A percentile compares a stretch with the other conserved stretches of the same genome.
Conservation (phyloP, 2,113 vertebrate genomes). For the Mugil cephalus region DNA sequence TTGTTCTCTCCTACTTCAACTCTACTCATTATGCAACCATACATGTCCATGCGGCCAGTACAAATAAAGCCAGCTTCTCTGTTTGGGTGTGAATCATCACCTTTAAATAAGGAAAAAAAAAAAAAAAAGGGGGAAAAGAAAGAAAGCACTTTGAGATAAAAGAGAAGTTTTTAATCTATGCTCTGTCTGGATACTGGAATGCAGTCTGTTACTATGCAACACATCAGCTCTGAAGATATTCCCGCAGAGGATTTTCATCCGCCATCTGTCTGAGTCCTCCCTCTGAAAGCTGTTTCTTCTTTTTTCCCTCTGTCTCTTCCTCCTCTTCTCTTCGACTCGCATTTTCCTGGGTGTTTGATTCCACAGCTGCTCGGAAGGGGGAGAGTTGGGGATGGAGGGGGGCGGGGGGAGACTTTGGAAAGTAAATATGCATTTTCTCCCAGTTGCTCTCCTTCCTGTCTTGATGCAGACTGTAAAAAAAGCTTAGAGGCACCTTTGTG, state of each 20-base stretch:
- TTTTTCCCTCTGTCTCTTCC: conserved; percentile 18
- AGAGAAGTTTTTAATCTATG: conserved; percentile 61
- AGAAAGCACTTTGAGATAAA: conserved; percentile 45
- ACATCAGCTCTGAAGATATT: conserved; percentile 53
- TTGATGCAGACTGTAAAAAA: conserved; percentile 17
- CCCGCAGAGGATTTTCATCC: conserved; percentile 48
- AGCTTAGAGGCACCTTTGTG: conserved; percentile 27
- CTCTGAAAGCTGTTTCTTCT: conserved; percentile 36
- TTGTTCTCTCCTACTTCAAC: conserved; percentile 28
- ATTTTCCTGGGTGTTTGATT: conserved; percentile 50
- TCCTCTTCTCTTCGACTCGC: conserved; percentile 27
- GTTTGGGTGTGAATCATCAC: conserved; percentile 21
- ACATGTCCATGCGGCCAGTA: conserved; percentile 35
- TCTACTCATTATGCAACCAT: conserved; percentile 47
- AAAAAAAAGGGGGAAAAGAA: neutral
- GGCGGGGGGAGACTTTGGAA: conserved; percentile 15
- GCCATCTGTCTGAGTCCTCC: conserved; percentile 38
- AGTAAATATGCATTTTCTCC: conserved; percentile 43
- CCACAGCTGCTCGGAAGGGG: conserved; percentile 17
- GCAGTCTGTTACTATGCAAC: conserved; percentile 74
- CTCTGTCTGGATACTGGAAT: conserved; percentile 41
- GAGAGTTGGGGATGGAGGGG: too few relatives aligned
- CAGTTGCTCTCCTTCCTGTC: conserved; percentile 29
- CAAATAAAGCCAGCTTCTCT: conserved; percentile 44
- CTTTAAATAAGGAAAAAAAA: neutral